phyloP scores from a whole-genome alignment of 2,113 vertebrate species.

The Romanogobio albipinnatus region DNA sequence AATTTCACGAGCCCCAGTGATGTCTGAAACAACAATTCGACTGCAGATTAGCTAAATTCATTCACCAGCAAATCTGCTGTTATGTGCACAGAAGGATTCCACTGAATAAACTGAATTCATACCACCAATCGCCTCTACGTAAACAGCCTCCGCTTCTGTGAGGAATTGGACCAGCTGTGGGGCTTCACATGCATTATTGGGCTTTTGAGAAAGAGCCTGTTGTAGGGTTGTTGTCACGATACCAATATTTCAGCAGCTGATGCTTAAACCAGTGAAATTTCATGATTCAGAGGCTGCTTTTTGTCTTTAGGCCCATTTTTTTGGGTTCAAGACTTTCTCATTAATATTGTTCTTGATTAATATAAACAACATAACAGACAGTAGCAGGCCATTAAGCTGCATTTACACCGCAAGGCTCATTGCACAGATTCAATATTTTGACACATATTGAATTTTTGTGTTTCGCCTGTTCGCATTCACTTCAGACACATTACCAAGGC shows the following conservation, averaged over 20 bases:
- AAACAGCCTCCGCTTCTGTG: conserved; percentile 13
- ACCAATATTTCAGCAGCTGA: background rate
- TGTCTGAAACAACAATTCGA: conserved; percentile 41
- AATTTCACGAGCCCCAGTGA: conserved; percentile 1
- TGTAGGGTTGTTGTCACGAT: background rate
- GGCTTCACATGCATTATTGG: conserved; percentile 15
- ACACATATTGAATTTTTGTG: background rate
- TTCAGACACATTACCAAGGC: background rate
- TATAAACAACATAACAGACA: background rate
- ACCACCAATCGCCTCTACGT: background rate
- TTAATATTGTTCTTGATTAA: conserved; percentile 1
- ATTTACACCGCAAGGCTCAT: background rate
- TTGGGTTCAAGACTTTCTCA: background rate
- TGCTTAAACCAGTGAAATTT: background rate
- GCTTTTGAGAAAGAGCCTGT: background rate
- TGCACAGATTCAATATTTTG: conserved; percentile 18
- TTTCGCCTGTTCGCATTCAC: conserved; percentile 6
- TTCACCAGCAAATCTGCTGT: conserved; percentile 21
- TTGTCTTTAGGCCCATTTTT: background rate
- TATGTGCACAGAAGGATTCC: conserved; percentile 10
- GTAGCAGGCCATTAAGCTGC: conserved; percentile 11
- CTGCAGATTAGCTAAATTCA: conserved; percentile 18
- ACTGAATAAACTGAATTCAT: conserved; percentile 15
- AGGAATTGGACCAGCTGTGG: background rate
- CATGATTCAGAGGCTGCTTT: background rate